Conservation (phyloP, 2,797 vertebrate genomes). For the Pygocentrus nattereri region DNA sequence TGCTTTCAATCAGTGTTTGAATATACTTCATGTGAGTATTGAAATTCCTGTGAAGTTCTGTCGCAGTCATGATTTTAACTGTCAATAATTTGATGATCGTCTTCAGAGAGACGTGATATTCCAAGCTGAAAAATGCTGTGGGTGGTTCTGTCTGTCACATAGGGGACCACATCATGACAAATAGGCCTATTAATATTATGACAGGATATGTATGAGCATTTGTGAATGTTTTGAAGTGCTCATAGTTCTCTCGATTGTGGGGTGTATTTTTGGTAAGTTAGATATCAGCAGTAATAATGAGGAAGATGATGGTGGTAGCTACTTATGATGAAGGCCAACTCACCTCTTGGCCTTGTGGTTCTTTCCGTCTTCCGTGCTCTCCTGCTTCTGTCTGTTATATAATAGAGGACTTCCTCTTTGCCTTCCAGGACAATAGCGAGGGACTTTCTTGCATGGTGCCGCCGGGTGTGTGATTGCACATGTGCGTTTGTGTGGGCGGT, state of each 20-base stretch:
- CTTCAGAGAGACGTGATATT: constrained; percentile 22
- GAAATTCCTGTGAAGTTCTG: not conserved
- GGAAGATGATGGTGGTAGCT: constrained; percentile 27
- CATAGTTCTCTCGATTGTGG: not conserved
- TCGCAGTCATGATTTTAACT: not conserved
- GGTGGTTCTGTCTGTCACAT: constrained; percentile 38
- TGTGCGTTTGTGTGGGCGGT: constrained; percentile 59
- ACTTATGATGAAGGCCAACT: constrained; percentile 23
- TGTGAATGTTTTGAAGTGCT: constrained; percentile 6
- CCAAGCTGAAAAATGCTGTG: constrained; percentile 25
- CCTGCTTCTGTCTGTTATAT: constrained; percentile 51
- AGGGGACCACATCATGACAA: constrained; percentile 26
- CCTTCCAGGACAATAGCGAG: constrained; percentile 56
- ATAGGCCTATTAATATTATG: constrained; percentile 38
- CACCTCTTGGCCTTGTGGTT: constrained; percentile 26
- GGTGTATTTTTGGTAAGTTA: constrained; percentile 8
- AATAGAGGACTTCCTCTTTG: constrained; percentile 57
- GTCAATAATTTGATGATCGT: constrained; percentile 26
- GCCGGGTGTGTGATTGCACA: constrained; percentile 52
- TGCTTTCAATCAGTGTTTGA: not conserved
- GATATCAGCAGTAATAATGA: not conserved
- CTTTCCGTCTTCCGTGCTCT: constrained; percentile 41
- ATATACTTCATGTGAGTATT: not conserved
- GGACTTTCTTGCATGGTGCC: constrained; percentile 47
- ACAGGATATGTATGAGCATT: constrained; percentile 21